These are phyloP conservation scores for Goniozus legneri DNA, from an alignment of 1,140 invertebrate species.

Conservation along the genomic window DNA sequence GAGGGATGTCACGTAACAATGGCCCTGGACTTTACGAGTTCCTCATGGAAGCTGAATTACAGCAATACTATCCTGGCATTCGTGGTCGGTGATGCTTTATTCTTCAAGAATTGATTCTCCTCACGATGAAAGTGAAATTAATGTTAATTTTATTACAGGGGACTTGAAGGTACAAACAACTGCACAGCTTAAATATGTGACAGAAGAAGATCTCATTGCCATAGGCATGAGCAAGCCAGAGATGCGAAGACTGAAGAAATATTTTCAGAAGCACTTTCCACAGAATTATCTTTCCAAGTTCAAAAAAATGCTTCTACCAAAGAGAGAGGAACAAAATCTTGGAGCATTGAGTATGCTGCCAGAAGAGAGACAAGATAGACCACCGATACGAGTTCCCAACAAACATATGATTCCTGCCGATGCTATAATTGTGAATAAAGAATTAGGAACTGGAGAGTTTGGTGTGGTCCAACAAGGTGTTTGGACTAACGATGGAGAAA, in stretches of 20 bases:
- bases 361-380: slow-evolving; percentile 49
- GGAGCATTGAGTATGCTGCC: slow-evolving; percentile 40
- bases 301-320: slow-evolving; percentile 70
- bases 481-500: slow-evolving; percentile 93
- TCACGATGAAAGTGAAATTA: not conserved
- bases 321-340: slow-evolving; percentile 58
- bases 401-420: slow-evolving; percentile 96
- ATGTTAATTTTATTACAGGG: slow-evolving; percentile 51
- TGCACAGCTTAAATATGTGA: slow-evolving; percentile 95
- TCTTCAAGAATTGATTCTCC: not conserved
- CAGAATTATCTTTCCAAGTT: slow-evolving; percentile 91
- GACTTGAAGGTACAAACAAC: slow-evolving; percentile 79
- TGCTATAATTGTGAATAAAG: slow-evolving; percentile 90
- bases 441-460: slow-evolving; percentile 91
- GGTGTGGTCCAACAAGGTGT: slow-evolving; percentile 96
- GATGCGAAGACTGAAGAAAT: slow-evolving; percentile 88
- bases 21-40: slow-evolving; percentile 84
- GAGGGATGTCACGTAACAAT: slow-evolving; percentile 48
- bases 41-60: slow-evolving; percentile 83
- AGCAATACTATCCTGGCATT: slow-evolving; percentile 79
- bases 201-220: slow-evolving; percentile 84
- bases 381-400: slow-evolving; percentile 65
- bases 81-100: slow-evolving; percentile 53
- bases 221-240: slow-evolving; percentile 96
- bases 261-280: slow-evolving; percentile 89